Percentiles rank a stretch among this genome's conserved stretches.
Conservation (phyloP, 2,113 vertebrate genomes). For the western clawed frog (Xenopus tropicalis) region UCB_Xtro_10.0 CM004448.2:118606001-118606500, state of each 20-base stretch:
- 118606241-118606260: conserved; percentile 8
- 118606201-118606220: neutral
- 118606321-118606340: conserved; percentile 1
- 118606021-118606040: too few species aligned
- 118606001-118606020: too few species aligned
- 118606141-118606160: too few species aligned
- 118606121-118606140: too few species aligned
- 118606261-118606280: neutral
- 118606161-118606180: too few species aligned
- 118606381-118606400: conserved; percentile 4
- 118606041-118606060: too few species aligned
- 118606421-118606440: neutral
- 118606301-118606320: neutral
- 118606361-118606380: neutral
- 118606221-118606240: conserved; percentile 2
- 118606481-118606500: conserved; percentile 5
- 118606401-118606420: conserved; percentile 13
- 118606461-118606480: conserved; percentile 16
- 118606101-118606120: too few species aligned
- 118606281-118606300: neutral
- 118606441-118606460: conserved; percentile 12
- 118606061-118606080: too few species aligned
- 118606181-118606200: too few species aligned
- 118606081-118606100: too few species aligned
- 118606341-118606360: neutral